Conservation (phyloP, 2,797 vertebrate species). For the Acestrorhynchus altus region DNA sequence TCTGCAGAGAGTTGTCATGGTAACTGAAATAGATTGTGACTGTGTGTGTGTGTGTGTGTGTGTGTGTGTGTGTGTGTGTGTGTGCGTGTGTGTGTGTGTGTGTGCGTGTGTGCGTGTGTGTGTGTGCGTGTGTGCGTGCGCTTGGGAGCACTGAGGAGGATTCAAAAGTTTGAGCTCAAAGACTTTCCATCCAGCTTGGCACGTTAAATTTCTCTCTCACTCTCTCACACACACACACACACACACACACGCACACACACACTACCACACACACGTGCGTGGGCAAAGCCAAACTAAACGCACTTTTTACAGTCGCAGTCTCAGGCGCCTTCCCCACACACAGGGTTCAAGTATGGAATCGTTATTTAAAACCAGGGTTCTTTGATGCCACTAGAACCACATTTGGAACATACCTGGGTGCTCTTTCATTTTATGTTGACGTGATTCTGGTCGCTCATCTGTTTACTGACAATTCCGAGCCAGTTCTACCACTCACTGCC, state of each 20-base stretch:
- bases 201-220: neutral
- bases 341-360: no score
- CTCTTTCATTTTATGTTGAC: no score
- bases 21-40: slow-evolving; percentile 50
- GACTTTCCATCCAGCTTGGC: neutral
- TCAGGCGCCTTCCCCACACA: no score
- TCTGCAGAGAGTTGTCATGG: slow-evolving; percentile 22
- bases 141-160: neutral
- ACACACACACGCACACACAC: neutral
- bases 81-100: slow-evolving; percentile 4
- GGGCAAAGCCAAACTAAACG: no score
- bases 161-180: neutral
- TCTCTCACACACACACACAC: neutral
- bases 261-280: no score
- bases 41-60: slow-evolving; percentile 48
- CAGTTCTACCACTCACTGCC: no score
- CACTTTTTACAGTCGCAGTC: no score
- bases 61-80: slow-evolving; percentile 11
- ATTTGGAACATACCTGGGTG: no score
- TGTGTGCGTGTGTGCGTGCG: neutral
- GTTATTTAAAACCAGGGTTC: no score
- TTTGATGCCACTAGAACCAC: no score
- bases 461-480: no score
- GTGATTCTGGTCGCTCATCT: no score
- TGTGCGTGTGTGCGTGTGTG: slow-evolving; percentile 2